Percentiles rank a stretch among this genome's conserved stretches.
These are phyloP conservation scores for Ursus arctos DNA, from an alignment of 2,113 vertebrate species.

Conservation along the genomic window DNA sequence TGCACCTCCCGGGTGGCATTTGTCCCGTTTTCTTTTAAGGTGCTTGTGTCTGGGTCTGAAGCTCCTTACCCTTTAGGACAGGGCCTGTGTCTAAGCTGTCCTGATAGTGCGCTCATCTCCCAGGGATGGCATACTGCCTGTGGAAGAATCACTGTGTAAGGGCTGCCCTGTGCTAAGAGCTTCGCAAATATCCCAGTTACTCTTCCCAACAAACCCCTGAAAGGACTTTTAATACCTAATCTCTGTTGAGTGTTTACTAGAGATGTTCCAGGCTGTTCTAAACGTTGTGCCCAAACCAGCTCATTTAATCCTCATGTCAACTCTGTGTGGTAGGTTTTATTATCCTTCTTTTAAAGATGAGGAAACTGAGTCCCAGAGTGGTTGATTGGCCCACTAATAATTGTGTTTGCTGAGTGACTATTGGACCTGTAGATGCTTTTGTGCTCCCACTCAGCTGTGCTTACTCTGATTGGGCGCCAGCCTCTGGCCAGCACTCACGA, in stretches of 20 bases:
- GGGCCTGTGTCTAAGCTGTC: neutral
- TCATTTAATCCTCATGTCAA: neutral
- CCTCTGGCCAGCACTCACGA: neutral
- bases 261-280: neutral
- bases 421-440: neutral
- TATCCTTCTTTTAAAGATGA: neutral
- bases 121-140: neutral
- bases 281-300: neutral
- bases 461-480: neutral
- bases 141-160: neutral
- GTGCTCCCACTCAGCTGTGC: neutral
- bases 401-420: neutral
- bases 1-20: neutral
- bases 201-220: neutral
- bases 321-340: neutral
- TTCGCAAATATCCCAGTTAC: neutral
- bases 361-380: neutral
- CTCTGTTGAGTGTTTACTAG: neutral
- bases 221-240: neutral
- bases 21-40: neutral
- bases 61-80: neutral
- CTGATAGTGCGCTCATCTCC: neutral
- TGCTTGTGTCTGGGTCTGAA: neutral
- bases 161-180: neutral
- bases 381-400: neutral